Conservation (phyloP, 2,888 invertebrate genomes). For the Temnothorax unifasciatus region DNA sequence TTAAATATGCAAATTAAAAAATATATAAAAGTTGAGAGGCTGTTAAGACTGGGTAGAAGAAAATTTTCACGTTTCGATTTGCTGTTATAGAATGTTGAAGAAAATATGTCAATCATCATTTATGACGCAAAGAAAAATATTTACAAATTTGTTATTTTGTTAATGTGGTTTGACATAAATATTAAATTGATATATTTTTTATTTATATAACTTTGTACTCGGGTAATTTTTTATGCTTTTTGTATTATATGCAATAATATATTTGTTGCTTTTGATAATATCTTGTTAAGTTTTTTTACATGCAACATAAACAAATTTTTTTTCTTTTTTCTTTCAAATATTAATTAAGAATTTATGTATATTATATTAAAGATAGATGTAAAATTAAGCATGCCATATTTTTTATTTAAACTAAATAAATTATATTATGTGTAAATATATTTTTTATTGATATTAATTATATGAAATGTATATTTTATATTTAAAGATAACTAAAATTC, state of each 20-base stretch:
- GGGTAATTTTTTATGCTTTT: conserved; percentile 45
- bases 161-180: conserved; percentile 44
- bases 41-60: conserved; percentile 72
- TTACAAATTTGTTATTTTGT: conserved; percentile 69
- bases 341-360: conserved; percentile 17
- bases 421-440: conserved; percentile 38
- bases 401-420: conserved; percentile 33
- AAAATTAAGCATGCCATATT: conserved; percentile 35
- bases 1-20: conserved; percentile 58
- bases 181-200: conserved; percentile 60
- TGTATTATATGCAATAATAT: conserved; percentile 33
- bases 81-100: conserved; percentile 58
- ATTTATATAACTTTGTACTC: conserved; percentile 39
- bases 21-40: conserved; percentile 43
- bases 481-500: conserved; percentile 20
- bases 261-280: conserved; percentile 23
- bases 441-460: conserved; percentile 36
- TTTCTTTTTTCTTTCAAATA: conserved; percentile 5
- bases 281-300: conserved; percentile 30
- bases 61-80: conserved; percentile 58
- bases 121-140: conserved; percentile 60
- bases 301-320: neutral
- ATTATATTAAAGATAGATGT: conserved; percentile 16
- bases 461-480: conserved; percentile 51
- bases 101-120: conserved; percentile 69